Percentiles rank a stretch among this genome's conserved stretches.
phyloP scores from a whole-genome alignment of 2,888 invertebrate genomes.

The Drosophila hamatofila region DNA sequence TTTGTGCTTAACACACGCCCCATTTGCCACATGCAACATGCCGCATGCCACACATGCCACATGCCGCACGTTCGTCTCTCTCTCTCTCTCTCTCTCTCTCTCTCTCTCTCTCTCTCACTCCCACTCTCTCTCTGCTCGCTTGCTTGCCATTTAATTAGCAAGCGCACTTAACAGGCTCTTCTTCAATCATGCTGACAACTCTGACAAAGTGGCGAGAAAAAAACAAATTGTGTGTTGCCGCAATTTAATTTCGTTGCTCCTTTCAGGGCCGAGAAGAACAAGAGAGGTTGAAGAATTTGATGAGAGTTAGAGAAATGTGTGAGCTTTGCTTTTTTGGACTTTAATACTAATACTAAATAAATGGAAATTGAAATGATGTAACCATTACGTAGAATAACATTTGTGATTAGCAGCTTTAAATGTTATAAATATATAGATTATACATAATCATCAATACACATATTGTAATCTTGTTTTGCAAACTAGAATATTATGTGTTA shows the following conservation, averaged over 20 bases:
- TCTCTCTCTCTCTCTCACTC: too few species aligned
- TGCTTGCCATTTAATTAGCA: conserved; percentile 50
- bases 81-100: too few species aligned
- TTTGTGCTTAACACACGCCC: conserved; percentile 25
- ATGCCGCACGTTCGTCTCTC: neutral
- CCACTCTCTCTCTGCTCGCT: neutral
- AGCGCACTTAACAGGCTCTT: conserved; percentile 22
- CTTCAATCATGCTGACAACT: conserved; percentile 30
- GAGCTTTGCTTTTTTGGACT: neutral
- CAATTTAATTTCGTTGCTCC: conserved; percentile 8
- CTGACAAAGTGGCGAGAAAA: conserved; percentile 1
- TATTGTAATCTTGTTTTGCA: neutral
- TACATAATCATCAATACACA: neutral
- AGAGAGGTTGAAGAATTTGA: neutral
- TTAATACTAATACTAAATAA: neutral
- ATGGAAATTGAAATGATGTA: neutral
- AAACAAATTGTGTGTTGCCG: neutral
- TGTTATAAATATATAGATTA: too few species aligned
- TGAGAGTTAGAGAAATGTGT: too few species aligned
- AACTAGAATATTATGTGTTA: neutral
- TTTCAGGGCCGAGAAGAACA: neutral
- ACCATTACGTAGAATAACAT: neutral
- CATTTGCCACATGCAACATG: conserved; percentile 16
- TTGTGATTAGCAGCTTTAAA: neutral
- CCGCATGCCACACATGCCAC: conserved; percentile 14